Conservation (phyloP, 2,797 vertebrate species). For the Acestrorhynchus altus region DNA sequence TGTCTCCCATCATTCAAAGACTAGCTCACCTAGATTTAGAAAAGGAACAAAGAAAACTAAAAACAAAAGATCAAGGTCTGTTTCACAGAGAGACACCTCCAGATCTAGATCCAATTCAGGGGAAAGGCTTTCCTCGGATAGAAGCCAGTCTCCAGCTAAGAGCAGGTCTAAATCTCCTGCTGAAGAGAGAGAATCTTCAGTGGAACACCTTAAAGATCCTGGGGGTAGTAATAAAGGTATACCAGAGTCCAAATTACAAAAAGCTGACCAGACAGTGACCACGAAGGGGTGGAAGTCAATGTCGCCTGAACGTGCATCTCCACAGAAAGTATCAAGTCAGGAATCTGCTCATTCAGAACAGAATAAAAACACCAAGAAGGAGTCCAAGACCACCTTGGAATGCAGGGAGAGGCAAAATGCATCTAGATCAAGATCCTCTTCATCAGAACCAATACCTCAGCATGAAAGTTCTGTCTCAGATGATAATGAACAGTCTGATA, state of each 20-base stretch:
- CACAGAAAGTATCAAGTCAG: slow-evolving; percentile 41
- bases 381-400: slow-evolving; percentile 13
- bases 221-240: slow-evolving; percentile 12
- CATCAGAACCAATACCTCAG: slow-evolving; percentile 61
- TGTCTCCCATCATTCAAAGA: slow-evolving; percentile 64
- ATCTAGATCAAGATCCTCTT: slow-evolving; percentile 70
- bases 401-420: slow-evolving; percentile 32
- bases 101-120: slow-evolving; percentile 76
- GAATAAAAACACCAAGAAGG: slow-evolving; percentile 18
- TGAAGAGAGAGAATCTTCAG: slow-evolving; percentile 60
- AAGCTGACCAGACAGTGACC: slow-evolving; percentile 46
- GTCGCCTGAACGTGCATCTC: slow-evolving; percentile 43
- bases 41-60: slow-evolving; percentile 69
- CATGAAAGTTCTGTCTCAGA: slow-evolving; percentile 50
- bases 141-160: slow-evolving; percentile 69
- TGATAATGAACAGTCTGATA: slow-evolving; percentile 57
- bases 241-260: slow-evolving; percentile 9
- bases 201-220: slow-evolving; percentile 11
- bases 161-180: slow-evolving; percentile 66
- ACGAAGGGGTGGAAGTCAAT: slow-evolving; percentile 73
- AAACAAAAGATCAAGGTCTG: slow-evolving; percentile 58
- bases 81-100: slow-evolving; percentile 68
- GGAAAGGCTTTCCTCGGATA: slow-evolving; percentile 63
- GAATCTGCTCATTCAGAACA: slow-evolving; percentile 32
- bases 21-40: slow-evolving; percentile 70